These are phyloP conservation scores for Cephalopachus bancanus DNA, from an alignment of 2,797 vertebrate genomes.

Conservation along the genomic window DNA sequence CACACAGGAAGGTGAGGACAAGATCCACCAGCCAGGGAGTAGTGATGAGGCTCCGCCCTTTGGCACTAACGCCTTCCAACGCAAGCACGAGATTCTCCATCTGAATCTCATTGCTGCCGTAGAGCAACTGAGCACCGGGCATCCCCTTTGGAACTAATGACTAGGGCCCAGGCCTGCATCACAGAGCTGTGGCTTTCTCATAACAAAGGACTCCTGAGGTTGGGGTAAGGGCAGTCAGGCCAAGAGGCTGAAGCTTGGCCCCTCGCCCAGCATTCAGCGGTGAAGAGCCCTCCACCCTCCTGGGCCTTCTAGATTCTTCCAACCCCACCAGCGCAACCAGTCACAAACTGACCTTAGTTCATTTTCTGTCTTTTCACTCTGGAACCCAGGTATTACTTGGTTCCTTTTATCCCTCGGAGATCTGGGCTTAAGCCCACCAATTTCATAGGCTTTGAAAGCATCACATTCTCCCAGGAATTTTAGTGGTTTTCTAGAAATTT, in stretches of 20 bases:
- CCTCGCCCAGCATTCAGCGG: neutral
- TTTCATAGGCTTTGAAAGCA: too few species aligned
- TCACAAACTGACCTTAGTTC: neutral
- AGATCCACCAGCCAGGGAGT: neutral
- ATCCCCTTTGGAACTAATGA: too few species aligned
- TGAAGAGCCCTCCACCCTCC: neutral
- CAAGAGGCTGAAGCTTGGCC: neutral
- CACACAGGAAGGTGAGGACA: neutral
- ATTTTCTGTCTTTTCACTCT: too few species aligned
- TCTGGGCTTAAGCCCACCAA: too few species aligned
- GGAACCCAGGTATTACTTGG: neutral
- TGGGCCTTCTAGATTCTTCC: neutral
- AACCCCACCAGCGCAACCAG: too few species aligned
- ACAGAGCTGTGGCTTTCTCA: too few species aligned
- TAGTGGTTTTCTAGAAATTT: too few species aligned
- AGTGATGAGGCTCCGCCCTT: neutral
- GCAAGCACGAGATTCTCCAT: neutral
- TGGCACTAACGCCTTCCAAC: neutral
- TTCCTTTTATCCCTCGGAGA: neutral
- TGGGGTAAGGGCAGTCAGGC: too few species aligned
- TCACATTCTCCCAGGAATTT: too few species aligned
- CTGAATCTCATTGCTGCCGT: neutral
- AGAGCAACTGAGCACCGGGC: neutral
- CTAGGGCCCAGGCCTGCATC: too few species aligned
- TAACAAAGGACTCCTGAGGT: too few species aligned